Evolutionary conservation across 2,113 vertebrate species (phyloP), one percentile per base, ranked within the genome.

Genomic region (Xiphias gladius): DNA sequence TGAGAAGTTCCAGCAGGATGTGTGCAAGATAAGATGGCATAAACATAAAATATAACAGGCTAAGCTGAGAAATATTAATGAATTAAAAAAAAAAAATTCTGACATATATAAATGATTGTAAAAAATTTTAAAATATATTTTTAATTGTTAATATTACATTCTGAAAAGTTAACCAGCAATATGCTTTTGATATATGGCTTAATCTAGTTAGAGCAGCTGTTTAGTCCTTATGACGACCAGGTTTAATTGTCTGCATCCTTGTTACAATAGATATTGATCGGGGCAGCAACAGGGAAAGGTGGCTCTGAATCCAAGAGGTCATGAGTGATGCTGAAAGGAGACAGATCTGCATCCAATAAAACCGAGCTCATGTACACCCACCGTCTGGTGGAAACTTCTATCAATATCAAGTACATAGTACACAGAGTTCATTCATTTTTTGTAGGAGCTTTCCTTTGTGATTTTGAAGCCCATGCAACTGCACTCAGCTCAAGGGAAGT

Each of bases 311-410:
- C 2, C 1, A 6, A 82, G 76, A 75, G 58, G 59, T 67, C 46
- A 80, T 8, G 12, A 61, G 22, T 37, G 26, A 19, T 24, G 46
- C 71, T 35, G 24, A 0, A 0, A 20, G 5, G 24, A 76, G 43
- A 30, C 4, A 20, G 19, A 32, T 24, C 50, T 43, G 32, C 43
- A 55, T 41, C 28, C 5, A 28, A 58, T 79, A 57, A 76, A 61
- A 66, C 9, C 11, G 55, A 6, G 22, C 12, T 82, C 28, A 71
- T 8, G 6, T 52, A 55, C 0, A 64, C n/a, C n/a, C 73, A 6
- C 32, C 61, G 72, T 79, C 79, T 82, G n/a, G 32, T 67, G 17
- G 69, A 67, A 39, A 62, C 41, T 0, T 59, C 19, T 30, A 6
- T 80, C 54, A 4, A 19, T 28, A 52, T 39, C 62, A 12, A 68